Evolutionary conservation across 2,797 vertebrate genomes (phyloP).

Genomic region (Enteromius fasciolatus): DNA sequence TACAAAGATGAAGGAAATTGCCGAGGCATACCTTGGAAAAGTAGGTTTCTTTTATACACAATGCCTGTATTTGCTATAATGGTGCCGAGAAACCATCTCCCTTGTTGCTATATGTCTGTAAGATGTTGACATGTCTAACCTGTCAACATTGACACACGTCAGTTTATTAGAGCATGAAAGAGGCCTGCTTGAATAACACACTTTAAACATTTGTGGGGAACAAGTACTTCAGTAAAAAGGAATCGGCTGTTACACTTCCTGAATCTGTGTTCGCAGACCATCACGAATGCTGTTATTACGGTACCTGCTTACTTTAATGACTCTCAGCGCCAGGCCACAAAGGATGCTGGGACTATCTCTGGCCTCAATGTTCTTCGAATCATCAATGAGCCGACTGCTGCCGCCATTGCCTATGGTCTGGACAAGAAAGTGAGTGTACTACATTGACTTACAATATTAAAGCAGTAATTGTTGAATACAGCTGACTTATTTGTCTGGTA

Average conservation of each 20-base stretch:
- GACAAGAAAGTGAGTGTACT: conserved; percentile 76
- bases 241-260: background rate
- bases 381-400: conserved; percentile 81
- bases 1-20: conserved; percentile 80
- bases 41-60: conserved; percentile 56
- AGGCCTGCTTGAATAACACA: conserved; percentile 4
- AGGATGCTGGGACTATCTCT: conserved; percentile 81
- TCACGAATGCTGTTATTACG: conserved; percentile 76
- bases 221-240: background rate
- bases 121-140: conserved; percentile 5
- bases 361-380: conserved; percentile 80
- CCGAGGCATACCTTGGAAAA: conserved; percentile 80
- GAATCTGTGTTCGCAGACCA: conserved; percentile 59
- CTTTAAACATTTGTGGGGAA: background rate
- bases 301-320: conserved; percentile 91
- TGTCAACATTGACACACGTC: conserved; percentile 13
- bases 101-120: background rate
- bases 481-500: background rate
- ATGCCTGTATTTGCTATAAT: background rate
- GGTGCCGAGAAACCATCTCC: background rate
- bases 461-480: background rate
- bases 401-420: conserved; percentile 79
- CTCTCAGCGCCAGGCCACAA: conserved; percentile 93
- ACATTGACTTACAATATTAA: background rate
- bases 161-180: background rate